Base-by-base conservation (phyloP, 2,888 invertebrate species). In the Eristalinus aeneus region DNA sequence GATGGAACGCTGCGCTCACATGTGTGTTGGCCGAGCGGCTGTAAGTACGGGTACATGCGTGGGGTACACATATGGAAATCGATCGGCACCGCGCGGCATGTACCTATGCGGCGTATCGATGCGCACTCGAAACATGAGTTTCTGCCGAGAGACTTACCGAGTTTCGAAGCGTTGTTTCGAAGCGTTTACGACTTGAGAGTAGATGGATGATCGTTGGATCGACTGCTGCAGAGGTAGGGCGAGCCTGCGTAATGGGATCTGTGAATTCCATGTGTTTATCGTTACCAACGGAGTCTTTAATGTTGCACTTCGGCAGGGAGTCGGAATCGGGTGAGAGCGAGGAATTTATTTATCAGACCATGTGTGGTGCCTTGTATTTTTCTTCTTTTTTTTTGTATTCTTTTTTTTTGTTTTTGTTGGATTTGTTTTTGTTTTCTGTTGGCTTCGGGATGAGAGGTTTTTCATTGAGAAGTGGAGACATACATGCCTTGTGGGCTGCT, bases 201-300 rank as follows among this genome's bases (percentile, higher is more conserved):
- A 5, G 27, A 27, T 72, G 22, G 64, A 73, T 27, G 16, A 46
- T 65, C 36, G 60, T 56, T 72, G 80, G 54, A 36, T 31, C 46
- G 16, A 16, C 46, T 53, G 67, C 3, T 11, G 68, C 39, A 60
- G 69, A 74, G 77, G 74, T 81, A 85, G 76, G 46, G 46, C 46
- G 8, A 56, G 56, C 22, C 10, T 5, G 39, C 36, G 77, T 74
- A 86, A 86, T 86, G 86, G 56, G 82, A 86, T 77, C 63, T 82
- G 64, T 63, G 69, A 82, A 78, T 71, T 86, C 86, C 86, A 86
- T 86, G 61, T 86, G 86, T 86, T 86, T 74, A 71, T 86, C 86
- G 86, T 86, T 86, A 82, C 86, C 86, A 86, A 86, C 86, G 86
- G 82, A 74, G 63, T 82, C 82, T 86, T 86, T 73, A 80, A 73